A percentile compares a stretch with the other conserved stretches of the same genome.
These are phyloP conservation scores for Chromobotia macracanthus DNA, from an alignment of 2,797 vertebrate species.

Conservation along the genomic window DNA sequence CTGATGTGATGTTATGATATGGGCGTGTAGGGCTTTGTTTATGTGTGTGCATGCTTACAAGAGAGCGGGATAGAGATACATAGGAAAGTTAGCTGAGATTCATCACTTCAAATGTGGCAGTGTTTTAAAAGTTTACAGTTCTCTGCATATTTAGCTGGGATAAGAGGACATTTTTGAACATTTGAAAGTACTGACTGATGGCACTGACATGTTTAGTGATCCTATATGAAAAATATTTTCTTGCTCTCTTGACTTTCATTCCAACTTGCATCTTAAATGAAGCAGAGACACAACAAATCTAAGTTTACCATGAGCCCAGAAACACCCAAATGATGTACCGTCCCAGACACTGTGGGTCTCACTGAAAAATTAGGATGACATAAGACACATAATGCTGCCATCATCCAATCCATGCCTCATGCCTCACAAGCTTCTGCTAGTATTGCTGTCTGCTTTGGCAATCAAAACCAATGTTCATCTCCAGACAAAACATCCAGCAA, in stretches of 20 bases:
- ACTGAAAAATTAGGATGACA: conserved; percentile 23
- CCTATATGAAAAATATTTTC: neutral
- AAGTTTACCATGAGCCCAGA: conserved; percentile 3
- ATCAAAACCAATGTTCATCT: conserved; percentile 69
- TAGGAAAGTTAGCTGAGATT: too few species aligned
- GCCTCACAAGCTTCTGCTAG: conserved; percentile 51
- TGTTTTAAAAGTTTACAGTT: too few species aligned
- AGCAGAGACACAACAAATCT: conserved; percentile 16
- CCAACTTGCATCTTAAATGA: conserved; percentile 21
- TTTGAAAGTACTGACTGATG: neutral
- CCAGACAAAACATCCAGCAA: conserved; percentile 74
- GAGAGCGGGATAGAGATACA: too few species aligned
- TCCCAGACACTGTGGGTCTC: neutral
- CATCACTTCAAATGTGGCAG: too few species aligned
- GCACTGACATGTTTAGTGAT: neutral
- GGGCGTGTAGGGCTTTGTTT: neutral
- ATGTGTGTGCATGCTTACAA: neutral
- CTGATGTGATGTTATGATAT: neutral
- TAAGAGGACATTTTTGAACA: neutral
- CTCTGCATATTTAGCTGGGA: too few species aligned
- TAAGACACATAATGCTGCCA: conserved; percentile 39
- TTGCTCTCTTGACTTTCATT: conserved; percentile 9
- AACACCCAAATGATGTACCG: conserved; percentile 6
- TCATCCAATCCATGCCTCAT: conserved; percentile 48
- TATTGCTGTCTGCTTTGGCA: conserved; percentile 64